Percentiles rank a stretch among this genome's conserved stretches.
Evolutionary conservation across 2,797 vertebrate species (phyloP).

Genomic region (Urophycis tenuis): DNA sequence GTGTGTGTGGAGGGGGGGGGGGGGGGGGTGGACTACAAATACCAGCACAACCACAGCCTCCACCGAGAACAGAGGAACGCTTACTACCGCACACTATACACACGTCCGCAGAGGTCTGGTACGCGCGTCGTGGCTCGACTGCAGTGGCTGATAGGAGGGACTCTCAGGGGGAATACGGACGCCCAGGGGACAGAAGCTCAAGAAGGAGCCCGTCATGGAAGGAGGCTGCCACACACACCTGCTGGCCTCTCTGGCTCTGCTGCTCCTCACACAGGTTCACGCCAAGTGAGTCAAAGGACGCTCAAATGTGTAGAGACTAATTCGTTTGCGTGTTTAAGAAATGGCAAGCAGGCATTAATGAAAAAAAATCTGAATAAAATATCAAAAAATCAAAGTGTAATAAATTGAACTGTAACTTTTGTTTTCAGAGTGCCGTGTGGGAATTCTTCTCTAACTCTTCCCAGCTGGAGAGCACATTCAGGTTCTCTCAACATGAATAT

Average conservation of each 20-base stretch:
- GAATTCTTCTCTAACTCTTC: constrained; percentile 52
- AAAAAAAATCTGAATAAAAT: neutral
- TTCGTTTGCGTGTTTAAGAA: neutral
- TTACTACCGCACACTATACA: neutral
- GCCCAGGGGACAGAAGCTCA: constrained; percentile 28
- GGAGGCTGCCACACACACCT: constrained; percentile 33
- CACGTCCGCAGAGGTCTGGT: neutral
- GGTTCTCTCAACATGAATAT: constrained; percentile 45
- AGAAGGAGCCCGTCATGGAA: constrained; percentile 58
- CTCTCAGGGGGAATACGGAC: neutral
- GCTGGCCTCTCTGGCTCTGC: constrained; percentile 46
- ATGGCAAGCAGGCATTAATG: neutral
- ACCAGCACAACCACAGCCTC: neutral
- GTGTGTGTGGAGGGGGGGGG: neutral
- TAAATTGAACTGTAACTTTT: neutral
- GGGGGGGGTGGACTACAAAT: neutral
- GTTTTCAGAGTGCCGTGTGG: constrained; percentile 50
- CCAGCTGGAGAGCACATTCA: constrained; percentile 55
- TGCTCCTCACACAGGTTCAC: constrained; percentile 42
- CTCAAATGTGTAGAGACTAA: neutral
- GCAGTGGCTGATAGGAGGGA: too few species aligned
- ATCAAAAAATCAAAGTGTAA: neutral
- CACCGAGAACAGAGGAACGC: neutral
- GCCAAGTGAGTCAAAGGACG: constrained; percentile 52
- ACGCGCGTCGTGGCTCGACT: neutral